Percentiles rank a stretch among this genome's conserved stretches.
phyloP scores from a whole-genome alignment of 2,888 invertebrate genomes.

The Leucophenga maculata region DNA sequence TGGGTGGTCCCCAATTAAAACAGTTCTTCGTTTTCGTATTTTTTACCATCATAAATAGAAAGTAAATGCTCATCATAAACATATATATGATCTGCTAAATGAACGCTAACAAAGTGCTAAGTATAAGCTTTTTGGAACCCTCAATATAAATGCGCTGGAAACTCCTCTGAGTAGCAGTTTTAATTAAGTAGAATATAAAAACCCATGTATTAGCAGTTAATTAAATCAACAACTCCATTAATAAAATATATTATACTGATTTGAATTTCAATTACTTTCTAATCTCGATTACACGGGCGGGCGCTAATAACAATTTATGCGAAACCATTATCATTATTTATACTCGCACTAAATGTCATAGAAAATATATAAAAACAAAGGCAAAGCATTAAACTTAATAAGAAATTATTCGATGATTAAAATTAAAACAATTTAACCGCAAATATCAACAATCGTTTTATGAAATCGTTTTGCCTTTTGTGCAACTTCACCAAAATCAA shows the following conservation, averaged over 20 bases:
- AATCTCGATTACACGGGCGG: neutral
- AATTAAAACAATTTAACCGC: conserved; percentile 59
- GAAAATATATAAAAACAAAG: conserved; percentile 36
- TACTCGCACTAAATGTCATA: conserved; percentile 53
- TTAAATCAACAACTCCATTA: neutral
- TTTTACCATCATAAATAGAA: no score
- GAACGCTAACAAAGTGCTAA: no score
- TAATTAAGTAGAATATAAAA: no score
- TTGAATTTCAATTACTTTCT: neutral
- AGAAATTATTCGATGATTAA: conserved; percentile 43
- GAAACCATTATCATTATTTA: conserved; percentile 61
- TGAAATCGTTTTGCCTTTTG: conserved; percentile 55
- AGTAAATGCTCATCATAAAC: no score
- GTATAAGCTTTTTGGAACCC: no score
- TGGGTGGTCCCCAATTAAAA: no score
- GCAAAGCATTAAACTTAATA: conserved; percentile 56
- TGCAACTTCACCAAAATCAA: conserved; percentile 20
- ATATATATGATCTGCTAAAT: no score
- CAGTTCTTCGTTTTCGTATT: no score
- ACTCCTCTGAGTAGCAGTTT: no score
- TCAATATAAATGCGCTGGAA: no score
- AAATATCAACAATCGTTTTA: conserved; percentile 44
- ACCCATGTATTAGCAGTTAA: no score
- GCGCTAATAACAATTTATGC: conserved; percentile 53
- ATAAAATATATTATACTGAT: neutral